A percentile compares a stretch with the other conserved stretches of the same genome.
These are phyloP conservation scores for Acanthurus tractus DNA, from an alignment of 2,797 vertebrate genomes.

Conservation along the genomic window DNA sequence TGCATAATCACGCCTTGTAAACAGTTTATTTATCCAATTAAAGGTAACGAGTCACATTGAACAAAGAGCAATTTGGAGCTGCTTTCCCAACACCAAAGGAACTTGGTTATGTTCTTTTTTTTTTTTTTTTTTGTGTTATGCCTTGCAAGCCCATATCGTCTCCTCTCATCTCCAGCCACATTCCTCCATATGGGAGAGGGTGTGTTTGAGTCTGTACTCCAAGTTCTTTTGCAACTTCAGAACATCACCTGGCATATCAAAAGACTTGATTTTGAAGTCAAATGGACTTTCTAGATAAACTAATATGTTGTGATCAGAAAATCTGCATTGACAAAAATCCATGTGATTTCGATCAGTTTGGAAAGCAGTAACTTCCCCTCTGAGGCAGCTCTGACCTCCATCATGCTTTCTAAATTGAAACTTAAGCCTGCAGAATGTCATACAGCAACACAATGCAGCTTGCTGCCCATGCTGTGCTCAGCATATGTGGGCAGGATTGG, in stretches of 20 bases:
- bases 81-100: conserved; percentile 37
- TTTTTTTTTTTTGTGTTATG: neutral
- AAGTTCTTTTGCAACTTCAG: conserved; percentile 56
- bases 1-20: conserved; percentile 59
- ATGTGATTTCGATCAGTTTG: conserved; percentile 61
- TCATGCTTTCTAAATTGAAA: conserved; percentile 79
- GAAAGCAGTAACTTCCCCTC: conserved; percentile 32
- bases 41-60: conserved; percentile 51
- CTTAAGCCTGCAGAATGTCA: conserved; percentile 73
- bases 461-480: conserved; percentile 72
- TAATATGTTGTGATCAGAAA: conserved; percentile 18
- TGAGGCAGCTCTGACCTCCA: conserved; percentile 48
- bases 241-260: conserved; percentile 57
- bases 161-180: conserved; percentile 49
- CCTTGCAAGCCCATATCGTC: conserved; percentile 18
- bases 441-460: conserved; percentile 75
- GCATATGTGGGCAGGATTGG: conserved; percentile 82
- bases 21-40: conserved; percentile 72
- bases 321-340: conserved; percentile 46
- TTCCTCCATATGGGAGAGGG: conserved; percentile 61
- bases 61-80: conserved; percentile 27
- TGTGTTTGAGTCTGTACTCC: conserved; percentile 47
- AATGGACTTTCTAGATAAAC: conserved; percentile 25
- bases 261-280: conserved; percentile 17
- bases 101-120: conserved; percentile 60